These are phyloP conservation scores for Malurus melanocephalus DNA, from an alignment of 2,113 vertebrate genomes.

Conservation along the genomic window DNA sequence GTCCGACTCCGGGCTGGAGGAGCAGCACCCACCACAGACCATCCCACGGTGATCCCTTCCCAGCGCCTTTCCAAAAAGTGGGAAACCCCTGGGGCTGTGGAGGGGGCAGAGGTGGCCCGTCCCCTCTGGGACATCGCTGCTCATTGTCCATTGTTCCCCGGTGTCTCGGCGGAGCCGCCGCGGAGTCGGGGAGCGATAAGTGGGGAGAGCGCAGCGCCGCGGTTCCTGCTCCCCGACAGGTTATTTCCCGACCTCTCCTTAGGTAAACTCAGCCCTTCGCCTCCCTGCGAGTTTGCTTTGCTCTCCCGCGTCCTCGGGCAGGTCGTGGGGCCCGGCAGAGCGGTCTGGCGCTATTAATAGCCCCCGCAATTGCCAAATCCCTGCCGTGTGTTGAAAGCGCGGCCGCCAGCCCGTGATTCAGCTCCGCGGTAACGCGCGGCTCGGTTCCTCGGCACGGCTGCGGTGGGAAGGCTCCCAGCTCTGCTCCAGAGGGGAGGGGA, in stretches of 20 bases:
- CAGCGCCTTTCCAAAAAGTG: too few species aligned
- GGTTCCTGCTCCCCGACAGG: background rate
- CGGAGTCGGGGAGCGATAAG: background rate
- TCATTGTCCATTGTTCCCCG: constrained; percentile 48
- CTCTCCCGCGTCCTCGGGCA: background rate
- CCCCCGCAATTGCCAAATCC: constrained; percentile 10
- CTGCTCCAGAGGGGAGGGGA: accelerated
- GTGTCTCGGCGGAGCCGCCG: accelerated
- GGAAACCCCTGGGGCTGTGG: background rate
- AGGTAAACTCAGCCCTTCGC: constrained; percentile 27
- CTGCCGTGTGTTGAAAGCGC: constrained; percentile 12
- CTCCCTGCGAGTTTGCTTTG: constrained; percentile 21
- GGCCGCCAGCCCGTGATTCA: constrained; percentile 18
- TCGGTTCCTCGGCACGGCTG: accelerated
- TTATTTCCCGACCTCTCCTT: constrained; percentile 49
- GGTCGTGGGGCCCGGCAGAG: background rate
- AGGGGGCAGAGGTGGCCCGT: background rate
- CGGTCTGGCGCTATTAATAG: constrained; percentile 30
- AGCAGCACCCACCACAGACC: background rate
- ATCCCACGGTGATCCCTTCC: too few species aligned
- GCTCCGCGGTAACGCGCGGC: background rate
- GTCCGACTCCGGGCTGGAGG: background rate
- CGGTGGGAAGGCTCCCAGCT: background rate
- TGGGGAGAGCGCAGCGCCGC: background rate
- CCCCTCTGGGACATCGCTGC: background rate